phyloP scores from a whole-genome alignment of 2,797 vertebrate genomes.

The Setipinna tenuifilis region DNA sequence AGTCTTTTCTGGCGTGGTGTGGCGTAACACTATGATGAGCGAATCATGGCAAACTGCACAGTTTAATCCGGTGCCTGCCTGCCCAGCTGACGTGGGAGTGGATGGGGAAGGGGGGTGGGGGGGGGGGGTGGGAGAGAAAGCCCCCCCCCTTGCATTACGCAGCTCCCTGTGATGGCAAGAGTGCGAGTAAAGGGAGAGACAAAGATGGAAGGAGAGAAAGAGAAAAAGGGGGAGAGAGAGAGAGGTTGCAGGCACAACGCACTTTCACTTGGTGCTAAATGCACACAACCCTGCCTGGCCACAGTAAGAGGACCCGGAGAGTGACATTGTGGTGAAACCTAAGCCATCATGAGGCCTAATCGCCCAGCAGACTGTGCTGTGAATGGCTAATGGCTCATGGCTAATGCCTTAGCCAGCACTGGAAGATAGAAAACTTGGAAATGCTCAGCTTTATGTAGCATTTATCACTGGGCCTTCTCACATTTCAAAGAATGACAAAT shows the following conservation, averaged over 20 bases:
- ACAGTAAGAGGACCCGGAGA: constrained; percentile 29
- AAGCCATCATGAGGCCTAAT: neutral
- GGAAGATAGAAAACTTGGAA: neutral
- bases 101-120: neutral
- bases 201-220: too few species aligned
- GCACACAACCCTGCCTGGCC: constrained; percentile 28
- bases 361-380: neutral
- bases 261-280: constrained; percentile 9
- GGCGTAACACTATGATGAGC: neutral
- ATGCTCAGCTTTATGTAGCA: neutral
- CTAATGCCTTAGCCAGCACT: neutral
- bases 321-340: neutral
- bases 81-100: neutral
- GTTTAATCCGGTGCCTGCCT: neutral
- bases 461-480: neutral
- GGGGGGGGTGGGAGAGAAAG: neutral
- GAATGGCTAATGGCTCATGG: neutral
- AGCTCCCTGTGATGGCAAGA: constrained; percentile 10
- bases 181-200: neutral
- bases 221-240: neutral
- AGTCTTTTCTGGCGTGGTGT: neutral
- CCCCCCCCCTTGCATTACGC: neutral
- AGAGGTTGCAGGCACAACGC: neutral
- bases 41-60: neutral
- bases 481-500: neutral